phyloP scores from a whole-genome alignment of 2,797 vertebrate genomes.

The Esox lucius region DNA sequence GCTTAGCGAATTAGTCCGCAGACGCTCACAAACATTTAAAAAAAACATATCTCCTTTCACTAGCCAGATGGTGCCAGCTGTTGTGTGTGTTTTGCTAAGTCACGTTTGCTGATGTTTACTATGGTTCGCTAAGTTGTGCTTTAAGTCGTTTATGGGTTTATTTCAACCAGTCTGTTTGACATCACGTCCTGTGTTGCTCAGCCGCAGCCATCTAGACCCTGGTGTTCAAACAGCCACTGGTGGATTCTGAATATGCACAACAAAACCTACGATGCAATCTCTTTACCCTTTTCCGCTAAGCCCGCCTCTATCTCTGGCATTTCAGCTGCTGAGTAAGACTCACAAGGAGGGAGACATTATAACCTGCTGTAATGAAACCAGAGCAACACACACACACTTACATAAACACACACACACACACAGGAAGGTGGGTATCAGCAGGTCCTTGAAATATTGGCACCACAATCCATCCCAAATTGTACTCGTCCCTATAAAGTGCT shows the following conservation, averaged over 20 bases:
- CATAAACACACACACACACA: conserved; percentile 20
- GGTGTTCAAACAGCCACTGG: conserved; percentile 45
- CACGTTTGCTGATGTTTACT: neutral
- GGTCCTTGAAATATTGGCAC: neutral
- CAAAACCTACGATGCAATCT: conserved; percentile 37
- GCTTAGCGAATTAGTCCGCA: too few relatives aligned
- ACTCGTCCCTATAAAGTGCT: too few relatives aligned
- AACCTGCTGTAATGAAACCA: too few relatives aligned
- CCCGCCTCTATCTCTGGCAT: conserved; percentile 42
- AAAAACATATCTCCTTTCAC: too few relatives aligned
- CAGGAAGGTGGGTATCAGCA: neutral
- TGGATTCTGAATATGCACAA: conserved; percentile 47
- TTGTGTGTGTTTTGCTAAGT: neutral
- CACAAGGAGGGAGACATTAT: neutral
- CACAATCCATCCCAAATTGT: neutral
- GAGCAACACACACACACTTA: neutral
- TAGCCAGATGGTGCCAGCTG: too few relatives aligned
- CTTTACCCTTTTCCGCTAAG: conserved; percentile 47
- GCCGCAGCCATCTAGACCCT: neutral
- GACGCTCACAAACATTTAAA: too few relatives aligned
- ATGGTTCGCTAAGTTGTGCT: neutral
- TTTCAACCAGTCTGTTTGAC: neutral
- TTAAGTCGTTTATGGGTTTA: neutral
- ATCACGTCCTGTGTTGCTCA: neutral
- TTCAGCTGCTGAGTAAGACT: conserved; percentile 22